Base-by-base conservation (phyloP, 2,113 vertebrate genomes). In the Zonotrichia leucophrys region DNA sequence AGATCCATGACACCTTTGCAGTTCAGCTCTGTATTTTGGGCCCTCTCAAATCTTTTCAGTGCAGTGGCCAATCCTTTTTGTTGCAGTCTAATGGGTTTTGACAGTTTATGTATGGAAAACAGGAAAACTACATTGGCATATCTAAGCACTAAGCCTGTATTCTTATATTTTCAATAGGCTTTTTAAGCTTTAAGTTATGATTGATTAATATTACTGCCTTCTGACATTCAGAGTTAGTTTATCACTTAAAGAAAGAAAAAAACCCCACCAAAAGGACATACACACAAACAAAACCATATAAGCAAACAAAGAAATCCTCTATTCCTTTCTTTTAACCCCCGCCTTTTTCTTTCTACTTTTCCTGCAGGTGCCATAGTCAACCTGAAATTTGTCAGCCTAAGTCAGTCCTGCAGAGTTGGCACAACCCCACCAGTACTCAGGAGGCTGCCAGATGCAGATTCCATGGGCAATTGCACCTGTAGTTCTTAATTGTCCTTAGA, bases 361-460 rank as follows among this genome's bases (percentile, higher is more conserved):
- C 15, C 11, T 6, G 0, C 44, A 39, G 27, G 12, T 77, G 18
- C n/a, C 5, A 10, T 9, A 82, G 31, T 33, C 83, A 87, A 35
- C 24, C 37, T 60, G 41, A 87, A 74, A 91, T 94, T 70, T 87
- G 15, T 75, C 49, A 87, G 17, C 49, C 8, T 58, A 41, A 67
- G 42, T 73, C 39, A 68, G 23, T 49, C 58, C 49, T 7, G 2
- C 30, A 62, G 78, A 76, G 31, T 5, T 95, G 82, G 70, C 83
- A 83, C 28, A 69, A 24, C 14, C 69, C 39, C 27, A 47, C 33
- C 15, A 13, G 60, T 41, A 64, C 41, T 90, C 50, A 0, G 30
- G 70, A 94, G 50, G 47, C 50, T 92, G 59, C 81, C 91, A 91
- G 93, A 79, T 94, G 89, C 55, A 94, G 64, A 94, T 87, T 94